These are phyloP conservation scores for Willowsia nigromaculata DNA, from an alignment of 2,888 invertebrate species.

Conservation along the genomic window DNA sequence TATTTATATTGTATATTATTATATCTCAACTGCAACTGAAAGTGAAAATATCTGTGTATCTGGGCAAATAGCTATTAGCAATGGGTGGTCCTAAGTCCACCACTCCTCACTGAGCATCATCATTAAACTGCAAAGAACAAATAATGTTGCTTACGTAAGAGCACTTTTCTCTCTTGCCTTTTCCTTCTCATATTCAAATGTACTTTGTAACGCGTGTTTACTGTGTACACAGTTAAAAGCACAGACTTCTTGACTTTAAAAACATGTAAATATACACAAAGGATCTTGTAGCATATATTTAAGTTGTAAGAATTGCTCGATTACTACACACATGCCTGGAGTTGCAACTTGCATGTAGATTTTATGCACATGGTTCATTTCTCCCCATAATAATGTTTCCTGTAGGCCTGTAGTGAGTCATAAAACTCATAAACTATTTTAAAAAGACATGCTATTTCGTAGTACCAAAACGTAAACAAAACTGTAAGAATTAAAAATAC, in stretches of 20 bases:
- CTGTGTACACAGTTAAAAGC: background rate
- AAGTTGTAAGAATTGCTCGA: background rate
- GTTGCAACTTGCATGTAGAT: background rate
- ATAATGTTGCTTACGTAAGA: background rate
- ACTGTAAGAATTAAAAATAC: constrained; percentile 23
- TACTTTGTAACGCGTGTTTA: background rate
- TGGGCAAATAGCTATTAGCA: constrained; percentile 27
- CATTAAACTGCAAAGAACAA: constrained; percentile 12
- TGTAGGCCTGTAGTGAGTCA: background rate
- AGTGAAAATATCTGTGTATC: constrained; percentile 34
- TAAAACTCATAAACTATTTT: too few relatives aligned
- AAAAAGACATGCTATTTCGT: background rate
- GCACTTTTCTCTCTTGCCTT: background rate
- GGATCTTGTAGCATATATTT: background rate
- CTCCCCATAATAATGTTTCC: too few relatives aligned
- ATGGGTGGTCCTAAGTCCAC: constrained; percentile 23
- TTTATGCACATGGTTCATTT: constrained; percentile 17
- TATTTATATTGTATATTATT: background rate
- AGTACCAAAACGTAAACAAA: background rate
- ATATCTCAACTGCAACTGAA: background rate
- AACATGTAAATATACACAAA: background rate
- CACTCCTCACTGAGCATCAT: background rate
- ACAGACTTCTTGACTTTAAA: background rate
- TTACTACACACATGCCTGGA: background rate
- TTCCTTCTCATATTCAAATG: background rate